Percentiles rank a stretch among this genome's conserved stretches.
Evolutionary conservation across 2,113 vertebrate genomes (phyloP).

Genomic region (Suncus etruscus): DNA sequence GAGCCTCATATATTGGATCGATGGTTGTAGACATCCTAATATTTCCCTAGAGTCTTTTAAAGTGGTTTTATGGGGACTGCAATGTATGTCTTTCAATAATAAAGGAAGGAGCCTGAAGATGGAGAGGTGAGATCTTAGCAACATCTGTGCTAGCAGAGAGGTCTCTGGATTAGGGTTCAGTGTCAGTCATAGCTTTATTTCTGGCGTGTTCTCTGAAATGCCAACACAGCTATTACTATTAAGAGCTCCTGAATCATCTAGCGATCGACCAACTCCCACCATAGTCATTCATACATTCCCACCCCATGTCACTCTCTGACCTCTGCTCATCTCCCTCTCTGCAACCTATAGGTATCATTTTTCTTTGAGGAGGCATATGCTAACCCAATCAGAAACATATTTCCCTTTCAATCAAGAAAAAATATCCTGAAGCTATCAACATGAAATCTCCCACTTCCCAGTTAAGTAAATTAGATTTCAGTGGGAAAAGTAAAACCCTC

Average conservation of each 20-base stretch:
- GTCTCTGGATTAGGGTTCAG: neutral
- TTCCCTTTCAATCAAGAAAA: neutral
- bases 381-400: neutral
- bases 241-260: neutral
- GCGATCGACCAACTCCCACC: neutral
- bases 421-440: no score
- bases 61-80: neutral
- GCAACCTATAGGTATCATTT: neutral
- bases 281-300: neutral
- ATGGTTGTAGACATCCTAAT: neutral
- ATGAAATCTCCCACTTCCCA: no score
- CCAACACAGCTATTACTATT: neutral
- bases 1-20: neutral
- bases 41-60: neutral
- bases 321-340: neutral
- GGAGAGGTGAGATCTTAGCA: neutral
- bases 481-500: no score
- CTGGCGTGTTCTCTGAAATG: neutral
- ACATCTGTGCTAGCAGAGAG: neutral
- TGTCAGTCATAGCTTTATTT: neutral
- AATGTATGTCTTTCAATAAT: neutral
- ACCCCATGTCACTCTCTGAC: neutral
- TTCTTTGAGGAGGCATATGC: neutral
- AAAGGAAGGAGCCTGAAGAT: neutral
- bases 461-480: no score